Base-by-base conservation (phyloP, 2,113 vertebrate genomes). In the Sylvicapra grimmia region DNA sequence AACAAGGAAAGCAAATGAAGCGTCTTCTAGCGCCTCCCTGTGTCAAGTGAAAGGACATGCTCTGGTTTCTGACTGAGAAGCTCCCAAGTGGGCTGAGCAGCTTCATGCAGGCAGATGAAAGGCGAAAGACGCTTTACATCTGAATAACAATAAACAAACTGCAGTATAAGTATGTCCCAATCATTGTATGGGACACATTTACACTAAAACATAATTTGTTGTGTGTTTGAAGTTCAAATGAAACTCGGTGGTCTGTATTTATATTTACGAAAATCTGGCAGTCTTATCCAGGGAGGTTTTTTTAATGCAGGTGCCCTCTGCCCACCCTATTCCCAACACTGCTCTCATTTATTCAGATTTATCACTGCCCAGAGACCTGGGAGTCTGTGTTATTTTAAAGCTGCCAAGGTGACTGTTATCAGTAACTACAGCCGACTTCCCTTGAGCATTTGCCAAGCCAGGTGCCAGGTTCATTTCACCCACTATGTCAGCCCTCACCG, bases 21-120 rank as follows among this genome's bases (percentile, higher is more conserved):
- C 12, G 33, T 93, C 90, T 72, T 96, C 93, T 93, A 63, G 95
- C 77, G 27, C 96, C 98, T 79, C n/a, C 94, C 13, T 86, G 94
- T 96, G 97, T 85, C 96, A 15, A 90, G 1, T 23, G 83, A 77
- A 90, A 92, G 95, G 16, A 94, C 56, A 68, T 2, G 13, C 16
- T 68, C 85, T 58, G 44, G 51, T 95, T 93, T 93, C 65, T 83
- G 61, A 83, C 12, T 15, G 51, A 44, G 47, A 79, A 14, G 36
- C 21, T 36, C 27, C 58, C n/a, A 61, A 23, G 49, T 13, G 19
- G 53, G 49, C 54, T 49, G 33, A 77, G 15, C 23, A 51, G 59
- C 80, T 68, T 89, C 80, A 94, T 59, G 3, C n/a, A 80, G 63
- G 29, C 3, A 84, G 13, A 65, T 80, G 93, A 90, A 95, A 94